These are phyloP conservation scores for Chelidonichthys spinosus DNA, from an alignment of 2,797 vertebrate species.

Conservation along the genomic window DNA sequence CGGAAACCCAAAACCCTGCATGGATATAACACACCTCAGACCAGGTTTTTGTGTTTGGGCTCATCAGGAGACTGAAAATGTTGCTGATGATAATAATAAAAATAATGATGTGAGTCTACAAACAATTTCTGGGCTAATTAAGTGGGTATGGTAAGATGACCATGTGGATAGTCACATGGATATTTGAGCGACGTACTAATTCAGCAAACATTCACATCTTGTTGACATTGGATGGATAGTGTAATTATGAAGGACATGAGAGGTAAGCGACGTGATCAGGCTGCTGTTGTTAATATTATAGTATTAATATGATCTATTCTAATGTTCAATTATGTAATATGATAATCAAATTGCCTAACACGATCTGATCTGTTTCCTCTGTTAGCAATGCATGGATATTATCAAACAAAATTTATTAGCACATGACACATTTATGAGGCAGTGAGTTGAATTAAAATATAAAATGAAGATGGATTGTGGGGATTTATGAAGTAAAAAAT, in stretches of 20 bases:
- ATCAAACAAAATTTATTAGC: conserved; percentile 60
- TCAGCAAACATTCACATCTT: conserved; percentile 30
- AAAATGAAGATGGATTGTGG: conserved; percentile 44
- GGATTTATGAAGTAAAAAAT: conserved; percentile 16
- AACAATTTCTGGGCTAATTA: conserved; percentile 1
- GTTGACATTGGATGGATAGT: conserved; percentile 27
- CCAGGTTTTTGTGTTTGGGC: conserved; percentile 35
- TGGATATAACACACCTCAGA: conserved; percentile 82
- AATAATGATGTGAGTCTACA: background rate
- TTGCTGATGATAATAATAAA: background rate
- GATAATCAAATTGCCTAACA: conserved; percentile 28
- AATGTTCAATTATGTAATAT: conserved; percentile 14
- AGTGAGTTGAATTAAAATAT: conserved; percentile 43
- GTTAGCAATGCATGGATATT: conserved; percentile 60
- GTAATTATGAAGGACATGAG: conserved; percentile 32
- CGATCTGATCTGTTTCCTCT: conserved; percentile 46
- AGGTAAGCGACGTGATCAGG: conserved; percentile 6
- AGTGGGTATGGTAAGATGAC: conserved; percentile 1
- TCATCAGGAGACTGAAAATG: conserved; percentile 45
- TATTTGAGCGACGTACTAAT: background rate
- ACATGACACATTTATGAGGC: conserved; percentile 50
- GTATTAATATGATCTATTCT: conserved; percentile 23
- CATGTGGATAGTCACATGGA: background rate
- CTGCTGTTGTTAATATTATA: conserved; percentile 20
- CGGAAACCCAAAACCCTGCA: conserved; percentile 86